phyloP scores from a whole-genome alignment of 1,140 invertebrate species.

The Lepidurus arcticus region DNA sequence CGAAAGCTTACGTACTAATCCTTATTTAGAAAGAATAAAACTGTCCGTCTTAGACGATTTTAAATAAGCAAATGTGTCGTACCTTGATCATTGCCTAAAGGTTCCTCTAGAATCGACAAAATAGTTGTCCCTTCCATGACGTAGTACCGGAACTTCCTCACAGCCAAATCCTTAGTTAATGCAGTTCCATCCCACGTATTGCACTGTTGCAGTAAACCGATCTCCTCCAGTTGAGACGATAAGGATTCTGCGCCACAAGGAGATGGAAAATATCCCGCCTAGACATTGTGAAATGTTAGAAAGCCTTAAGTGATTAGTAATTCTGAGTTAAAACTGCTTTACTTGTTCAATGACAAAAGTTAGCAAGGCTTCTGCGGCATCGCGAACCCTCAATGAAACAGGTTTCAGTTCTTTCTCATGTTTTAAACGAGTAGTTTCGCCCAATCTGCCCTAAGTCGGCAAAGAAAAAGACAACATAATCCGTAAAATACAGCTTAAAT shows the following conservation, averaged over 20 bases:
- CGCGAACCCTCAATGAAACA: slow-evolving; percentile 88
- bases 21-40: not conserved
- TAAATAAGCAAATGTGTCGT: slow-evolving; percentile 27
- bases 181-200: slow-evolving; percentile 49
- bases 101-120: slow-evolving; percentile 83
- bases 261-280: slow-evolving; percentile 75
- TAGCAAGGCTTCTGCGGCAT: slow-evolving; percentile 87
- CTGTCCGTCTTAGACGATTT: slow-evolving; percentile 53
- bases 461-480: slow-evolving; percentile 30
- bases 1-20: no score
- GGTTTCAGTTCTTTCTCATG: slow-evolving; percentile 94
- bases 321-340: slow-evolving; percentile 80
- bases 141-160: slow-evolving; percentile 77
- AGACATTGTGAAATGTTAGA: slow-evolving; percentile 25
- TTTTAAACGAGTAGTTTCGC: slow-evolving; percentile 84
- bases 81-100: slow-evolving; percentile 61
- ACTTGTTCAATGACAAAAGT: slow-evolving; percentile 88
- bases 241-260: slow-evolving; percentile 75
- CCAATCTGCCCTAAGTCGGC: slow-evolving; percentile 62
- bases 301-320: slow-evolving; percentile 69
- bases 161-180: slow-evolving; percentile 51
- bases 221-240: slow-evolving; percentile 80
- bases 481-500: slow-evolving; percentile 13
- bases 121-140: slow-evolving; percentile 82
- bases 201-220: slow-evolving; percentile 73